phyloP scores from a whole-genome alignment of 2,888 invertebrate genomes.

The Ganaspis brasiliensis region DNA sequence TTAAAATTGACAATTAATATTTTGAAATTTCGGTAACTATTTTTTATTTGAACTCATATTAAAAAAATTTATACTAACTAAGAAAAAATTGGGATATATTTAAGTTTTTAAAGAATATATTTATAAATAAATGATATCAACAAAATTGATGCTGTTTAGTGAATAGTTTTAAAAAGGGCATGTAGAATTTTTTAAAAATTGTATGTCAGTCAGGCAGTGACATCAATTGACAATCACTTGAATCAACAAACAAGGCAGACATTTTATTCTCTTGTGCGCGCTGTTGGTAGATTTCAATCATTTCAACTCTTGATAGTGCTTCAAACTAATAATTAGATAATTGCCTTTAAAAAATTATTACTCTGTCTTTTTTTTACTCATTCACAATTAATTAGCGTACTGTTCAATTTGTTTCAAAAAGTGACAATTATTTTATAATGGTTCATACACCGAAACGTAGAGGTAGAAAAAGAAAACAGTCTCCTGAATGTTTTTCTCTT shows the following conservation, averaged over 20 bases:
- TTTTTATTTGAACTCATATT: too few relatives aligned
- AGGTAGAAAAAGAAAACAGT: neutral
- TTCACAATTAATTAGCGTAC: neutral
- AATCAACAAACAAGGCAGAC: slow-evolving; percentile 14
- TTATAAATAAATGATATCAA: too few relatives aligned
- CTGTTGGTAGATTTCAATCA: slow-evolving; percentile 6
- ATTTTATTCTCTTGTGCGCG: slow-evolving; percentile 9
- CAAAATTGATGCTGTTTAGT: neutral
- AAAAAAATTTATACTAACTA: too few relatives aligned
- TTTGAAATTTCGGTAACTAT: too few relatives aligned
- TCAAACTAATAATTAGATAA: neutral
- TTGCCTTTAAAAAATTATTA: neutral
- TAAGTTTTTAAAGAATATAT: too few relatives aligned
- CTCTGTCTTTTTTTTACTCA: neutral
- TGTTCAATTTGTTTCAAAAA: neutral
- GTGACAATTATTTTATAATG: slow-evolving; percentile 2
- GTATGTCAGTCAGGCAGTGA: slow-evolving; percentile 9
- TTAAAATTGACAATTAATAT: too few relatives aligned
- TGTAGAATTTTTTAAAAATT: neutral
- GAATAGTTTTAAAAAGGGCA: neutral
- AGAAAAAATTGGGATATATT: too few relatives aligned
- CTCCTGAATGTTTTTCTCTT: neutral
- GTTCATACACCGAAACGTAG: neutral
- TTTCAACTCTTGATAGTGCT: neutral
- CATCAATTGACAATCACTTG: slow-evolving; percentile 20